Percentiles rank a stretch among this genome's conserved stretches.
Evolutionary conservation across 2,888 invertebrate genomes (phyloP).

Genomic region (Monoplex corrugatus): DNA sequence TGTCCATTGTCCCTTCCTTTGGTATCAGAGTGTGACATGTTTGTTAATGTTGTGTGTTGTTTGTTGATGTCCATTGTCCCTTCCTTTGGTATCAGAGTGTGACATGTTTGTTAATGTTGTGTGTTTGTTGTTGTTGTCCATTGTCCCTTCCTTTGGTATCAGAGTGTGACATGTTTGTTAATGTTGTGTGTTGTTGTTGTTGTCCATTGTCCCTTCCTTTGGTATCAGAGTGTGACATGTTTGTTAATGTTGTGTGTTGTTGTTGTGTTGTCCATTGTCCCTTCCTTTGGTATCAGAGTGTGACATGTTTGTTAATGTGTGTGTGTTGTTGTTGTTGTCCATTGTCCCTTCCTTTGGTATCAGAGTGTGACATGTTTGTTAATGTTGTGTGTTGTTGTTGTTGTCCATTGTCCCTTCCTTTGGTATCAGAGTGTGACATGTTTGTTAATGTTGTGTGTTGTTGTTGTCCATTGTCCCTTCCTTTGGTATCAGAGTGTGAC

Average conservation of each 20-base stretch:
- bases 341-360: too few species aligned
- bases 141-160: too few species aligned
- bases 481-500: too few species aligned
- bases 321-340: background rate
- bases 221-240: background rate
- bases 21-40: background rate
- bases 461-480: too few species aligned
- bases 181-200: background rate
- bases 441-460: background rate
- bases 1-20: too few species aligned
- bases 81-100: too few species aligned
- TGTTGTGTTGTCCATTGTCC: conserved; percentile 74
- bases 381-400: background rate
- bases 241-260: background rate
- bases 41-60: background rate
- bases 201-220: too few species aligned
- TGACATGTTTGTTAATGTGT: background rate
- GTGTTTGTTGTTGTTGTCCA: conserved; percentile 68
- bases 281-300: too few species aligned
- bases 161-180: background rate
- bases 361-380: background rate
- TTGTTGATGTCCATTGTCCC: conserved; percentile 75
- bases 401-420: too few species aligned
- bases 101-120: background rate
- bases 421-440: too few species aligned